These are phyloP conservation scores for Acanthurus leucopareius DNA, from an alignment of 2,797 vertebrate species.

Conservation along the genomic window DNA sequence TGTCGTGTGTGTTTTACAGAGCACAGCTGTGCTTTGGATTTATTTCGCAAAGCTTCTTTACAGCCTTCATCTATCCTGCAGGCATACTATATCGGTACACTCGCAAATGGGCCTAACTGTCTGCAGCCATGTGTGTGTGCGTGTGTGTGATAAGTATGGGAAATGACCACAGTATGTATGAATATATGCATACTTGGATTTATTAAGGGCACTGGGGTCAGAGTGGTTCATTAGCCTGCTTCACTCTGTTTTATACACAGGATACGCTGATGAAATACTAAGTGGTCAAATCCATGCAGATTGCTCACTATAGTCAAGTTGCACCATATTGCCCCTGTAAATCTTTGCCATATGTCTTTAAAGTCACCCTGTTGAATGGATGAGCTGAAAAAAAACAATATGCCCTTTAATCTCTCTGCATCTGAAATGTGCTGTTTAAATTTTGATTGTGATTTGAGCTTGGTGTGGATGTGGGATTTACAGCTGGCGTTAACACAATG, in stretches of 20 bases:
- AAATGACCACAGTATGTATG: constrained; percentile 49
- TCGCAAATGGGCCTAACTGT: constrained; percentile 45
- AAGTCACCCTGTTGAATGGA: constrained; percentile 3
- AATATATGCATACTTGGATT: constrained; percentile 48
- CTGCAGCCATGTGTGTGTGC: not conserved
- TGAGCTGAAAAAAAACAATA: constrained; percentile 13
- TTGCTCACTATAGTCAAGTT: not conserved
- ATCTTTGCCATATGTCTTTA: constrained; percentile 31
- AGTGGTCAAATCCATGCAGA: constrained; percentile 40
- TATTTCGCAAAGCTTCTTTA: constrained; percentile 83
- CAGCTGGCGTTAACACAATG: not conserved
- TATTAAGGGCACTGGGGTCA: constrained; percentile 46
- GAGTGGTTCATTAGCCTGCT: constrained; percentile 61
- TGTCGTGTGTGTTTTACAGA: constrained; percentile 55
- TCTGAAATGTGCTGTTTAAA: constrained; percentile 23
- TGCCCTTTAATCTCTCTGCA: constrained; percentile 37
- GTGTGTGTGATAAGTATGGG: constrained; percentile 34
- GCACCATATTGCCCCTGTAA: not conserved
- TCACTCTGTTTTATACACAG: constrained; percentile 33
- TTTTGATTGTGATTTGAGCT: constrained; percentile 25
- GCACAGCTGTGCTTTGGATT: constrained; percentile 86
- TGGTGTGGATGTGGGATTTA: constrained; percentile 28
- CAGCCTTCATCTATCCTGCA: constrained; percentile 73
- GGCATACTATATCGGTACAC: constrained; percentile 50
- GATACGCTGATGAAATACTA: constrained; percentile 14